Base-by-base conservation (phyloP, 2,888 invertebrate species). In the Galeopsomyia nigrocyanea region DNA sequence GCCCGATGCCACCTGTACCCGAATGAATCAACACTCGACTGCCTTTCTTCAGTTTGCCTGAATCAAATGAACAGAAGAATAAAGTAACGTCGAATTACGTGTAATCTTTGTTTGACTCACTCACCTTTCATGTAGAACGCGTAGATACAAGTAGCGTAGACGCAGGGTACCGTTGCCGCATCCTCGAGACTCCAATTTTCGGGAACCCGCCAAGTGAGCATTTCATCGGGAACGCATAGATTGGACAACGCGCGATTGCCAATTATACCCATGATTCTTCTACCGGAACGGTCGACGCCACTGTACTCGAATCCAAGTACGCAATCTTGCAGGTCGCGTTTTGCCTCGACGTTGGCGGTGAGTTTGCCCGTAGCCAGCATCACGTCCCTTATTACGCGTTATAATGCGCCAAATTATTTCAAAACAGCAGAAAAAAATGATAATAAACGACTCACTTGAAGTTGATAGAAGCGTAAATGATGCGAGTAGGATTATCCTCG, bases 361-460 rank as follows among this genome's bases (percentile, higher is more conserved):
- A 98, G 89, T 81, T 95, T 95, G 1, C 97, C 98, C 0, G 95
- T 95, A 0, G 97, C 95, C 0, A 95, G 88, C 98, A 98, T 97
- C 0, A 98, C 89, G 84, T 98, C 98, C 80, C 96, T 91, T 14
- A 93, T 1, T 90, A 39, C 39, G 39, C 26, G 26, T 3, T 2
- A 2, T 26, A 26, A 26, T 2, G 2, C 26, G 10, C 1, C 7
- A 39, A 39, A 10, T 31, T 39, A 39, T 3, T 10, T 39, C 13
- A 7, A 39, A 39, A 39, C 39, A 10, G 7, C 39, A 39, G 10
- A 95, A 93, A 51, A 16, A 3, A 16, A 1, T 17, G 1, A 7
- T 19, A 6, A 1, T 51, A 0, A 51, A 17, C 51, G n/a, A 17
- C 17, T 19, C 19, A 53, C 53, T 53, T 53, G 91, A 98, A 98